Evolutionary conservation across 2,797 vertebrate species (phyloP).

Genomic region (Pygocentrus nattereri): DNA sequence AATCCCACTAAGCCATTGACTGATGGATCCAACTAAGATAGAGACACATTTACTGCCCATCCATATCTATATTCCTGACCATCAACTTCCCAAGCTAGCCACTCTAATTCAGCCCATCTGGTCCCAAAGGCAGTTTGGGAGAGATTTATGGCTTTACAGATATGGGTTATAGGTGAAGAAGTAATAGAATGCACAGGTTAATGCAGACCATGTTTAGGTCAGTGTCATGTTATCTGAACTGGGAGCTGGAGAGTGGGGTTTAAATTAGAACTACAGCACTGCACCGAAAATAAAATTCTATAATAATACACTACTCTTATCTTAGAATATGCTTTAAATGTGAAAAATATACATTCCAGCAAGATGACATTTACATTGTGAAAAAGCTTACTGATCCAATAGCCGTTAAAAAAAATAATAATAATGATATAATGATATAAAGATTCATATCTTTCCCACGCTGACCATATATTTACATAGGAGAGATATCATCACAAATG

Average conservation of each 20-base stretch:
- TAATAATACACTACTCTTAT: neutral
- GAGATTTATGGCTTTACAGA: neutral
- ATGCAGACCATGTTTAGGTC: neutral
- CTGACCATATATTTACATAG: neutral
- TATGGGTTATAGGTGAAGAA: neutral
- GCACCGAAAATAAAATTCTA: neutral
- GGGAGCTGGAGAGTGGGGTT: neutral
- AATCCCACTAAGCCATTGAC: conserved; percentile 15
- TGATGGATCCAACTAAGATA: conserved; percentile 9
- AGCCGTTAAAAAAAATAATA: neutral
- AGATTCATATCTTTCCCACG: neutral
- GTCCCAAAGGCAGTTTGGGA: neutral
- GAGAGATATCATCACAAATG: neutral
- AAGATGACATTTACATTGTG: neutral
- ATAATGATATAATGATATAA: neutral
- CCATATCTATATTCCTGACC: neutral
- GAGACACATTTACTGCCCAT: conserved; percentile 11
- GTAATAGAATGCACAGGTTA: conserved; percentile 28
- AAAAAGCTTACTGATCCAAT: neutral
- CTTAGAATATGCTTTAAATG: neutral
- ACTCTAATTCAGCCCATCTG: neutral
- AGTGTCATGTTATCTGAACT: neutral
- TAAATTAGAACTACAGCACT: neutral
- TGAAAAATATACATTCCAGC: neutral
- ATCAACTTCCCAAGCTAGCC: neutral